Base-by-base conservation (phyloP, 1,140 invertebrate genomes). In the Pemphigus obesinymphae region DNA sequence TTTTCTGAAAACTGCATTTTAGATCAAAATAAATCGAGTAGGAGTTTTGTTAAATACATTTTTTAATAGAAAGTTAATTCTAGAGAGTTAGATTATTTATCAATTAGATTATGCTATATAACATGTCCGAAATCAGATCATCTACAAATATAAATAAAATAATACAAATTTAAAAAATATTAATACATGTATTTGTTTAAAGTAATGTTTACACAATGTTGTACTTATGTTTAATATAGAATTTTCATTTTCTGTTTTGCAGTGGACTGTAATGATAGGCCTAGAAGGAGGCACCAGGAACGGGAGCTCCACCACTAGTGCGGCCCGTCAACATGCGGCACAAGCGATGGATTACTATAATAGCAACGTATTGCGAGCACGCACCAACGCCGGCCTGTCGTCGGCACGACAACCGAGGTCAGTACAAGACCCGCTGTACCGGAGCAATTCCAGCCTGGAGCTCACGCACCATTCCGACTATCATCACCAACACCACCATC, bases 391-490 rank as follows among this genome's bases (percentile, higher is more conserved):
- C 15, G 83, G 83, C n/a, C 75, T 83, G 34, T 80, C 83, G 17
- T 83, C 72, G 29, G 53, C 82, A 15, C 61, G 75, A 3, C 50
- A 29, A 31, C 82, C 75, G 26, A 58, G 82, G 26, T 23, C 63
- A 0, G n/a, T 26, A 13, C 78, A 66, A 26, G 82, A 82, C 13
- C 82, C 83, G 20, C 73, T 66, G 48, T 83, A 92, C 86, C 88
- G 91, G 80, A 92, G 91, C 84, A 92, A 92, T 86, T 92, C 91
- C 82, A 92, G 91, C 83, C 85, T 92, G 83, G 91, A 92, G 85
- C 87, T 92, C 85, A 90, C 91, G 82, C 90, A 90, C 82, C 85
- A 87, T 61, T 85, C 85, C 20, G 84, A 86, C n/a, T 82, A 58
- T 34, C 58, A 76, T 15, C 66, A 70, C 48, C 83, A 84, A 15